These are phyloP conservation scores for Ridgeia piscesae DNA, from an alignment of 1,140 invertebrate genomes.

Conservation along the genomic window DNA sequence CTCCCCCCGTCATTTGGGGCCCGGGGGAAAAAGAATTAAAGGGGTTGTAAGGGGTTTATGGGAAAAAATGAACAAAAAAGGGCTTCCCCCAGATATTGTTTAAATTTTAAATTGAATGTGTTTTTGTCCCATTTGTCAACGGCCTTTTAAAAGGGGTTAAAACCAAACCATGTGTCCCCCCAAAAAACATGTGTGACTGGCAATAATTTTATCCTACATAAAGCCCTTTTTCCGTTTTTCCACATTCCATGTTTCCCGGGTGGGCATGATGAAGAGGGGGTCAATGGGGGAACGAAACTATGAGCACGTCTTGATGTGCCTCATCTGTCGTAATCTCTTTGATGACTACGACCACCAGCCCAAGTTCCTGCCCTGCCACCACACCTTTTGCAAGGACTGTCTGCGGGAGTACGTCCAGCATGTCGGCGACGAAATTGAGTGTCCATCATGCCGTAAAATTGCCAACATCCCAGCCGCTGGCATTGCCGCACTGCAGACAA, in stretches of 20 bases:
- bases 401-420: slow-evolving; percentile 30
- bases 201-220: no score
- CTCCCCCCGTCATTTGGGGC: no score
- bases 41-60: no score
- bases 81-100: no score
- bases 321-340: slow-evolving; percentile 31
- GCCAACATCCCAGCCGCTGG: slow-evolving; percentile 30
- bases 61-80: no score
- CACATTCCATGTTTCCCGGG: background rate
- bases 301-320: slow-evolving; percentile 32
- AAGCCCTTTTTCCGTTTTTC: no score
- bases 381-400: slow-evolving; percentile 33
- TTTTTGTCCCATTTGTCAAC: no score
- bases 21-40: no score
- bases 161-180: no score
- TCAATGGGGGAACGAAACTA: slow-evolving; percentile 27
- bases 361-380: slow-evolving; percentile 32
- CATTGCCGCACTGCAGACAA: slow-evolving; percentile 30
- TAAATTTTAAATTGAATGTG: no score
- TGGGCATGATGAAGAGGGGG: background rate
- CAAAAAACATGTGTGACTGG: no score
- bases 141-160: no score
- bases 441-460: slow-evolving; percentile 28
- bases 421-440: slow-evolving; percentile 31
- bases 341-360: slow-evolving; percentile 32